Percentiles rank a stretch among this genome's conserved stretches.
These are phyloP conservation scores for Ericerus pela DNA, from an alignment of 1,140 invertebrate species.

Conservation along the genomic window DNA sequence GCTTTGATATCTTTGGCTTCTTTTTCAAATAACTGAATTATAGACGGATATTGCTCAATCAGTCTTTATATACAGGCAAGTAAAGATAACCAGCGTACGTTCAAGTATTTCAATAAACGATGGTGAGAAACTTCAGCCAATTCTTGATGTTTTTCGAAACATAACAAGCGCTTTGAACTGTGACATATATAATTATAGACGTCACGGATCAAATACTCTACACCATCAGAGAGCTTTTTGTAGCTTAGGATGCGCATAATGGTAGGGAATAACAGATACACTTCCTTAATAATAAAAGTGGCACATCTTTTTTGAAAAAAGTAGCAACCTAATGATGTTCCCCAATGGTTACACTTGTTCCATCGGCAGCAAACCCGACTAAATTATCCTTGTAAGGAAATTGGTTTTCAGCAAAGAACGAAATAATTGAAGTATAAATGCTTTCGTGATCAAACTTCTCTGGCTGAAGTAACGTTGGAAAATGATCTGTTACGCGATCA, in stretches of 20 bases:
- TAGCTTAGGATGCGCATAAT: slow-evolving; percentile 17
- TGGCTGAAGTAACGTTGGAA: neutral
- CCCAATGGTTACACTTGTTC: neutral
- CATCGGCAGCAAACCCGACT: neutral
- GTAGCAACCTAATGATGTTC: neutral
- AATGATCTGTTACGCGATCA: neutral
- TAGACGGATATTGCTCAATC: neutral
- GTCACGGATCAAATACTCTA: slow-evolving; percentile 15
- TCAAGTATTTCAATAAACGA: neutral
- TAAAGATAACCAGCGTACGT: slow-evolving; percentile 1
- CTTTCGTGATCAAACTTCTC: neutral
- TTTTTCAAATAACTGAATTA: too few relatives aligned
- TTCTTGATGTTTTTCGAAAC: neutral
- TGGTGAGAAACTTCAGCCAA: neutral
- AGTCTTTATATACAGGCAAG: neutral
- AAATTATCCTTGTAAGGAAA: neutral
- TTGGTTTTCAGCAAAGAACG: too few relatives aligned
- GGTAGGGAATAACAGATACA: slow-evolving; percentile 21
- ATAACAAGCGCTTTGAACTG: slow-evolving; percentile 5
- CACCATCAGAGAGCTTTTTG: slow-evolving; percentile 12
- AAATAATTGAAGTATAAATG: too few relatives aligned
- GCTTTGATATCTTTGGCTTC: neutral
- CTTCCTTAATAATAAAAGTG: slow-evolving; percentile 15
- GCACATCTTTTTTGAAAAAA: neutral
- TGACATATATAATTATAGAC: slow-evolving; percentile 16